phyloP scores from a whole-genome alignment of 2,888 invertebrate genomes.

The Acanthococcus lagerstroemiae region DNA sequence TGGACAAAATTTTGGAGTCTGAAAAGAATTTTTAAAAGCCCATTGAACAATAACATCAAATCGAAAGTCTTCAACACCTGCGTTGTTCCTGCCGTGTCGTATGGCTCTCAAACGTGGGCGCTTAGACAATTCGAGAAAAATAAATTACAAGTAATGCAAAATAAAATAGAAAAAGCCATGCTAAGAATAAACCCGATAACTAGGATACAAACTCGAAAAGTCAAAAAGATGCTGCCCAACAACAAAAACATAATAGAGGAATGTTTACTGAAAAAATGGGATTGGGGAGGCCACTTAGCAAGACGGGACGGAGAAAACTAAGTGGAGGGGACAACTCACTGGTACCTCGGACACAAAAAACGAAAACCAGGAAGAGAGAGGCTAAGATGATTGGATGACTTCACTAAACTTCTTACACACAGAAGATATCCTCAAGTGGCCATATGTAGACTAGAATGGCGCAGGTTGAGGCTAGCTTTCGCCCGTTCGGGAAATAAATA shows the following conservation, averaged over 20 bases:
- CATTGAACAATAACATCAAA: neutral
- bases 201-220: neutral
- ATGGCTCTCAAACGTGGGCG: conserved; percentile 9
- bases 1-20: conserved; percentile 2
- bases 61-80: conserved; percentile 3
- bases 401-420: too few species aligned
- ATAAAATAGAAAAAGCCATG: conserved; percentile 4
- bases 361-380: too few species aligned
- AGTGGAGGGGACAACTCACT: too few species aligned
- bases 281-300: conserved; percentile 6
- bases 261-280: conserved; percentile 1
- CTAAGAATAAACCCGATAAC: conserved; percentile 4
- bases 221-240: neutral
- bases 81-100: conserved; percentile 5
- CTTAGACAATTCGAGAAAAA: neutral
- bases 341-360: too few species aligned
- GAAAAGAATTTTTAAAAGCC: conserved; percentile 6
- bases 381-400: too few species aligned
- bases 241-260: neutral
- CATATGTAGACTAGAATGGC: too few species aligned
- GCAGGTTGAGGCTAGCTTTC: too few species aligned
- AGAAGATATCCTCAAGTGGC: too few species aligned
- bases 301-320: neutral
- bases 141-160: neutral
- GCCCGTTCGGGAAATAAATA: too few species aligned